phyloP scores from a whole-genome alignment of 2,113 vertebrate genomes.

The Odocoileus hemionus region DNA sequence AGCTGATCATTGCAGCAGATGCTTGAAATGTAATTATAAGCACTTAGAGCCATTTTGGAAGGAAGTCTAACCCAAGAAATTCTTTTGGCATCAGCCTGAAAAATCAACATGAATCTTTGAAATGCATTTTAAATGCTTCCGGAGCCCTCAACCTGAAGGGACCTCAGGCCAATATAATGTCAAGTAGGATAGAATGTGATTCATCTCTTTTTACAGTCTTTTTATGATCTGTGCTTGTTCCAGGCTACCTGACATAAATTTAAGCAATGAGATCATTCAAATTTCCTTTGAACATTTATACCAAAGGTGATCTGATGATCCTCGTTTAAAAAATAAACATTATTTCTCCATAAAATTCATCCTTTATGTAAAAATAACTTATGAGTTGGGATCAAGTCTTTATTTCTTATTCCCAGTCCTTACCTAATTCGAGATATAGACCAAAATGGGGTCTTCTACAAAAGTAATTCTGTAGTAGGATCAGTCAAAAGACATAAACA shows the following conservation, averaged over 20 bases:
- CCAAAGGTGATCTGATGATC: background rate
- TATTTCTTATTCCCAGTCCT: background rate
- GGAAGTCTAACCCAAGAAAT: constrained; percentile 1
- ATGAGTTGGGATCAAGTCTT: background rate
- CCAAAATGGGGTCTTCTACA: background rate
- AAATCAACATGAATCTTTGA: constrained; percentile 51
- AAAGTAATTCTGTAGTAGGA: background rate
- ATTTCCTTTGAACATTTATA: background rate
- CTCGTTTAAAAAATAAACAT: background rate
- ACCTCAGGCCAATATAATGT: background rate
- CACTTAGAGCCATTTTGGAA: constrained; percentile 42
- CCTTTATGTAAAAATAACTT: constrained; percentile 26
- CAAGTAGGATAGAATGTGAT: background rate
- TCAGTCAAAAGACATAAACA: background rate
- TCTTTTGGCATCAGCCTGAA: constrained; percentile 42
- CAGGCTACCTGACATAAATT: background rate
- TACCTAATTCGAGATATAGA: background rate
- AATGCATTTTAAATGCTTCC: constrained; percentile 44
- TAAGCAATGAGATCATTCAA: background rate
- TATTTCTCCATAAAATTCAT: background rate
- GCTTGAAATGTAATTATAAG: constrained; percentile 68
- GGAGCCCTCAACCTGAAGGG: constrained; percentile 11
- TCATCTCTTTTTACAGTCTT: background rate
- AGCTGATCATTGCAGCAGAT: constrained; percentile 58
- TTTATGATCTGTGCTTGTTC: background rate